A percentile compares a stretch with the other conserved stretches of the same genome.
These are phyloP conservation scores for Lamproptera curius DNA, from an alignment of 2,888 invertebrate species.

Conservation along the genomic window DNA sequence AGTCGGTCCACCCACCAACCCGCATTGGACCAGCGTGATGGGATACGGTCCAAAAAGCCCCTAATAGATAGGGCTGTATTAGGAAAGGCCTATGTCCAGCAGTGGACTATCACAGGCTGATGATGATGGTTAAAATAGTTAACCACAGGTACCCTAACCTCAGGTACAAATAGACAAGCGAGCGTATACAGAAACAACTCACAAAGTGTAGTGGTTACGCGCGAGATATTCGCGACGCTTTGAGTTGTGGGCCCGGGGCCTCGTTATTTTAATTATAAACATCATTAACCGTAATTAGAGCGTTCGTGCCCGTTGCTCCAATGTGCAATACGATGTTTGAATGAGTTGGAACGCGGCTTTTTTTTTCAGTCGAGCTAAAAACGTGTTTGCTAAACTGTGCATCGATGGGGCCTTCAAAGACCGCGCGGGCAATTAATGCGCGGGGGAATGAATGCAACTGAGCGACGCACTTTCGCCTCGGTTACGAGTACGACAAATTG, in stretches of 20 bases:
- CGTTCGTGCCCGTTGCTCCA: slow-evolving; percentile 36
- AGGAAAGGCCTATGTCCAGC: no score
- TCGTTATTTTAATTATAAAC: slow-evolving; percentile 77
- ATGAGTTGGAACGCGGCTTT: slow-evolving; percentile 66
- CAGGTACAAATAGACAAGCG: slow-evolving; percentile 29
- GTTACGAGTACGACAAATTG: slow-evolving; percentile 24
- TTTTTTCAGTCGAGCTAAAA: slow-evolving; percentile 43
- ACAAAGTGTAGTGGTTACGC: slow-evolving; percentile 63
- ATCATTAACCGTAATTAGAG: slow-evolving; percentile 75
- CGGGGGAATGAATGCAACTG: slow-evolving; percentile 41
- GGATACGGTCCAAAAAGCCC: no score
- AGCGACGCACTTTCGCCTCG: slow-evolving; percentile 22
- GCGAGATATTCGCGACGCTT: slow-evolving; percentile 54
- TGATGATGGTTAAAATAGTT: no score
- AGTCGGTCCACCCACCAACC: no score
- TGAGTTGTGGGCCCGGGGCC: slow-evolving; percentile 58
- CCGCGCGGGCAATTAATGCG: slow-evolving; percentile 32
- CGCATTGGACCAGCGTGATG: no score
- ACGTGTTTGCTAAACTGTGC: slow-evolving; percentile 54
- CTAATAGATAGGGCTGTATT: no score
- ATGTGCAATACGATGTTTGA: slow-evolving; percentile 63
- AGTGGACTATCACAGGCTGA: no score
- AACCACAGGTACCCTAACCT: no score
- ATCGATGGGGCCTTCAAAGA: slow-evolving; percentile 49
- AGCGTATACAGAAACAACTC: slow-evolving; percentile 44